Conservation (phyloP, 2,113 vertebrate species). For the Leucopternis melanops region DNA sequence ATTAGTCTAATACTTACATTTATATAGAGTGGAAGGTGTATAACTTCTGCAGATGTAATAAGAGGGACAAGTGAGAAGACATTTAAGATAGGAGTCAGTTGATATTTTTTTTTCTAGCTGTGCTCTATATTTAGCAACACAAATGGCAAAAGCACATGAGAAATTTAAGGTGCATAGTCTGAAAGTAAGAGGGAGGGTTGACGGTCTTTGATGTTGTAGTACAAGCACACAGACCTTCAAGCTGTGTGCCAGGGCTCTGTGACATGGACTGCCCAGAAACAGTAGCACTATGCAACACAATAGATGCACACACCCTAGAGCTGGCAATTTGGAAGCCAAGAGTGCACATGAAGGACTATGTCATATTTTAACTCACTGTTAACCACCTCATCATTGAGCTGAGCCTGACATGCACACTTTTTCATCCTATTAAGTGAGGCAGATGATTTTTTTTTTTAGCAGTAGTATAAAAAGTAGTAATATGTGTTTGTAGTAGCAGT, state of each 20-base stretch:
- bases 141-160: not conserved
- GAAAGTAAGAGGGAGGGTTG: not conserved
- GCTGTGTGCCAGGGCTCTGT: not conserved
- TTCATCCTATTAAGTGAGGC: not conserved
- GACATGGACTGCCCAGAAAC: not conserved
- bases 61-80: not conserved
- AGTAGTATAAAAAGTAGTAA: not conserved
- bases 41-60: not conserved
- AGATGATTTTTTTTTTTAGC: not conserved
- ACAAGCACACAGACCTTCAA: not conserved
- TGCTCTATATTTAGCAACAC: not conserved
- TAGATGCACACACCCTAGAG: fast-evolving
- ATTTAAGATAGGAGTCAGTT: not conserved
- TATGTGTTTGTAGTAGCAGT: not conserved
- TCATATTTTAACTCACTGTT: not conserved
- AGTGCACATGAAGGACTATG: not conserved
- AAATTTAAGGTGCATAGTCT: not conserved
- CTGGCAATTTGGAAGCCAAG: not conserved
- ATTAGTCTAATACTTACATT: not conserved
- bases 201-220: fast-evolving
- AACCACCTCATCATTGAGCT: not conserved
- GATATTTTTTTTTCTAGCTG: not conserved
- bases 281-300: not conserved
- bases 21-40: not conserved
- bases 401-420: not conserved